A percentile compares a stretch with the other conserved stretches of the same genome.
phyloP scores from a whole-genome alignment of 2,113 vertebrate genomes.

The Pelmatolapia mariae region DNA sequence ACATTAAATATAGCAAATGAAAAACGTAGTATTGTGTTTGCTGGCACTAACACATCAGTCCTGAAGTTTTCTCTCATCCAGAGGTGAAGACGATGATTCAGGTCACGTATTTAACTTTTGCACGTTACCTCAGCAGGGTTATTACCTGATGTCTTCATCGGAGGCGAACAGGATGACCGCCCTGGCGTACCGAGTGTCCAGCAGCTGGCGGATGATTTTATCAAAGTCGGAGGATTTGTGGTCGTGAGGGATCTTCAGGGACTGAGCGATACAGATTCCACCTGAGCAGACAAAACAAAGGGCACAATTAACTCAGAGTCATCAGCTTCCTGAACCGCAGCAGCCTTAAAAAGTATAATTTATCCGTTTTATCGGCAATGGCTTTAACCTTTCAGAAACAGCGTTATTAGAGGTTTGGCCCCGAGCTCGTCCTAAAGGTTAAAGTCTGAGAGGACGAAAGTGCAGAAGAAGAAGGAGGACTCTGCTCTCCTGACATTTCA shows the following conservation, averaged over 20 bases:
- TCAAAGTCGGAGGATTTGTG: conserved; percentile 86
- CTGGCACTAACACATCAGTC: not conserved
- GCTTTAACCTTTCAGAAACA: not conserved
- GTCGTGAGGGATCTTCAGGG: conserved; percentile 89
- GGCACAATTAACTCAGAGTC: not conserved
- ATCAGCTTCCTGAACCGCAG: not conserved
- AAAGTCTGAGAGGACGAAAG: not conserved
- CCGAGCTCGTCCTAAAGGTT: not conserved
- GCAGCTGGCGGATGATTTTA: conserved; percentile 84
- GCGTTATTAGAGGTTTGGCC: not conserved
- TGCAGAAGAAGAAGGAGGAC: not conserved
- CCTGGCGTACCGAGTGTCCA: conserved; percentile 85
- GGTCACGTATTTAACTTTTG: not conserved
- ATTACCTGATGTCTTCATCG: conserved; percentile 91
- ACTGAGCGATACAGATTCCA: conserved; percentile 95
- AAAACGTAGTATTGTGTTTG: not conserved
- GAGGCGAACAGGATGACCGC: conserved; percentile 89
- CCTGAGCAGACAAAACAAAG: conserved; percentile 65
- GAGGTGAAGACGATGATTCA: rapidly evolving
- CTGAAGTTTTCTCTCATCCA: not conserved
- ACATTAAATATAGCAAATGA: not conserved
- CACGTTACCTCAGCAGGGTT: not conserved
- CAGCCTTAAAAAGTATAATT: not conserved
- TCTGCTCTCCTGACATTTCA: not conserved
- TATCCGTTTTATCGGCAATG: not conserved